Evolutionary conservation across 2,888 invertebrate genomes (phyloP).

Genomic region (Hypsopygia costalis): DNA sequence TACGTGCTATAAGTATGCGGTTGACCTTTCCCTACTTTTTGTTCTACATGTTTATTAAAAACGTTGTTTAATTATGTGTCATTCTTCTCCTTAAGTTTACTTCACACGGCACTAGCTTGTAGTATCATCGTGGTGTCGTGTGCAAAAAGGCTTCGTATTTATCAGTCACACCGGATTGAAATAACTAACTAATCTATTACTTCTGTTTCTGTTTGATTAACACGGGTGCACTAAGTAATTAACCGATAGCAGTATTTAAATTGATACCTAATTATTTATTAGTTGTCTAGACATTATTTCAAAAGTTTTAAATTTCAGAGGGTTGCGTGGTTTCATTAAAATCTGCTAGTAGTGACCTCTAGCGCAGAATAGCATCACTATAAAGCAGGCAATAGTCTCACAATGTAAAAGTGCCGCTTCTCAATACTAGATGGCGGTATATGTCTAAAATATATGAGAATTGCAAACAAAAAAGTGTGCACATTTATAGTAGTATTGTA

Average conservation of each 20-base stretch:
- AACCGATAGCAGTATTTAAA: neutral
- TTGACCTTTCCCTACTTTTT: no score
- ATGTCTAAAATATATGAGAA: neutral
- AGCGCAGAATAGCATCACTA: constrained; percentile 23
- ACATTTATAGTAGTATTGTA: no score
- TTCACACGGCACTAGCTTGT: constrained; percentile 57
- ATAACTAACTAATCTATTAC: neutral
- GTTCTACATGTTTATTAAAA: no score
- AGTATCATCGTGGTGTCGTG: no score
- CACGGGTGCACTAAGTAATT: neutral
- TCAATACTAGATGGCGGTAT: constrained; percentile 43
- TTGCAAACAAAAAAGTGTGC: no score
- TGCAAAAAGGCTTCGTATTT: constrained; percentile 38
- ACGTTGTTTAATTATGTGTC: no score
- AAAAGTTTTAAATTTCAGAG: no score
- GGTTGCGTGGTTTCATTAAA: no score
- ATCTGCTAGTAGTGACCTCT: constrained; percentile 41
- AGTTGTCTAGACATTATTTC: no score
- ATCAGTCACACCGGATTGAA: constrained; percentile 12
- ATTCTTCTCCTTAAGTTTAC: constrained; percentile 48
- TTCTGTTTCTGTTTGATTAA: neutral
- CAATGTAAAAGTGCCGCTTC: constrained; percentile 10
- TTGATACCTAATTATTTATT: neutral
- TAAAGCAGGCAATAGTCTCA: neutral
- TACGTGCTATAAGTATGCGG: no score